Percentiles rank a stretch among this genome's conserved stretches.
These are phyloP conservation scores for Microplitis demolitor DNA, from an alignment of 1,140 invertebrate species.

Conservation along the genomic window DNA sequence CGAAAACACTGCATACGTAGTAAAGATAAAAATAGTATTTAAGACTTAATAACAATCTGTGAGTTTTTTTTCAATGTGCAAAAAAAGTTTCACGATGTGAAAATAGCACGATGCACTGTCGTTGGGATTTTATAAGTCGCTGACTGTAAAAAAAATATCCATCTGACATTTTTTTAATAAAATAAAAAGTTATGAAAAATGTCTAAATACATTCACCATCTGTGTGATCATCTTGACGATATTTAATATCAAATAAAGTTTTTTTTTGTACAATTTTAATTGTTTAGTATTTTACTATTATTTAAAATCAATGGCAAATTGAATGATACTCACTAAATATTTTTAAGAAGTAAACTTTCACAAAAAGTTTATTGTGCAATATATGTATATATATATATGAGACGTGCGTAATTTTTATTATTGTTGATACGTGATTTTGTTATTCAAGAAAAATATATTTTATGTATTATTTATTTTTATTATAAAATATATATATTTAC, in stretches of 20 bases:
- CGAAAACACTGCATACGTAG: not conserved
- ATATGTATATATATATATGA: no score
- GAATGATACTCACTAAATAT: no score
- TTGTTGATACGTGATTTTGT: no score
- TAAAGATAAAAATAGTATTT: conserved; percentile 6
- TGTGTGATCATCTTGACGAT: no score
- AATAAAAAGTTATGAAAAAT: not conserved
- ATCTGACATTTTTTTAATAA: not conserved
- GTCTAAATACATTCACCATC: not conserved
- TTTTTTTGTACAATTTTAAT: not conserved
- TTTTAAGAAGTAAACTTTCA: no score
- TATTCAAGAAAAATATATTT: no score
- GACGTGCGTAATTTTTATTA: no score
- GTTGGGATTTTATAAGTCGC: conserved; percentile 8
- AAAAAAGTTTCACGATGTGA: conserved; percentile 10
- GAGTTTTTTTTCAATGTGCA: conserved; percentile 1
- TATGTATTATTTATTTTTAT: no score
- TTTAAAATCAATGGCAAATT: no score
- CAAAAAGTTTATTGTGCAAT: no score
- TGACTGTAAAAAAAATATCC: not conserved
- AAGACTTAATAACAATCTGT: conserved; percentile 11
- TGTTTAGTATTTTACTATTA: no score
- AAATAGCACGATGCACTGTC: conserved; percentile 2
- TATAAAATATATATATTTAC: no score
- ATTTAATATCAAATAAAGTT: not conserved